Base-by-base conservation (phyloP, 2,113 vertebrate species). In the Andinoacara biseriatus region DNA sequence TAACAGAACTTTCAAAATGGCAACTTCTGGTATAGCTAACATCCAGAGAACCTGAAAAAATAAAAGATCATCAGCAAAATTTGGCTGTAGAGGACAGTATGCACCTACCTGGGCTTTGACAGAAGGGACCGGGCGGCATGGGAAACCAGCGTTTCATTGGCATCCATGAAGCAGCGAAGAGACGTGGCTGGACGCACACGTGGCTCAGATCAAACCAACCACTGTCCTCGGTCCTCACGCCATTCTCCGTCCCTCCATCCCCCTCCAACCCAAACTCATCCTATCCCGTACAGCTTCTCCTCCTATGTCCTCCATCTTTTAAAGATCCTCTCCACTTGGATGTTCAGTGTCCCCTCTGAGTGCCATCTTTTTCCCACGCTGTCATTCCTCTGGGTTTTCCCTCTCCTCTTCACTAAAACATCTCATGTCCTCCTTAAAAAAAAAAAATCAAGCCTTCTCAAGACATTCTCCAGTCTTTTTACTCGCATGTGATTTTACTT, bases 141-240 rank as follows among this genome's bases (percentile, higher is more conserved):
- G 83, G 79, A 91, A 91, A 63, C 89, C 82, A 75, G 74, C 72
- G 60, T 88, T 90, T 89, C 82, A 63, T 86, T 72, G 75, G 87
- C 89, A 86, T 92, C 92, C 90, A 87, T 87, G 79, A 78, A 90
- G 83, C 83, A 78, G 74, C 63, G 26, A 90, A 85, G 86, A 90
- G 91, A 93, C 82, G 83, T 90, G 60, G 88, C 86, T 35, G 88
- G 90, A 93, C 87, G 67, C 84, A 90, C 93, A 94, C 92, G 94
- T 94, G 94, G 90, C 83, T 92, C 85, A 80, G 87, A 89, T 90
- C 88, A 92, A 93, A 94, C 94, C 94, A 94, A 94, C 94, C 94
- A 93, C 82, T 65, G 91, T 91, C 92, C 93, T 92, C 35, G 43
- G 94, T 94, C 90, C 90, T 94, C 93, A 94, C 90, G 92, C 94